Evolutionary conservation across 2,797 vertebrate species (phyloP).

Genomic region (Coregonus sp.): DNA sequence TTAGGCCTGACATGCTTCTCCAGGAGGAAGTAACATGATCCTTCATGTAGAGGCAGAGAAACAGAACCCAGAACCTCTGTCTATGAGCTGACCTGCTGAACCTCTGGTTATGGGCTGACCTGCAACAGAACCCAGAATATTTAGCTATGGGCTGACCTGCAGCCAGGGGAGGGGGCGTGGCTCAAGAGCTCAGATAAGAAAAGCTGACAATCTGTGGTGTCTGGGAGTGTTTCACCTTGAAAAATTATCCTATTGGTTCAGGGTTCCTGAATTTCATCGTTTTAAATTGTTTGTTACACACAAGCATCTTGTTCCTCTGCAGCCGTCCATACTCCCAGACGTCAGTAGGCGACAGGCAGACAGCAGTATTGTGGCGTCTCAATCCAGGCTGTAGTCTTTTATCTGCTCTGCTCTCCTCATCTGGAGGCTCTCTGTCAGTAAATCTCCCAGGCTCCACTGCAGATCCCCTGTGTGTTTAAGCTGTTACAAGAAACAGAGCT

Average conservation of each 20-base stretch:
- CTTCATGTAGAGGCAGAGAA: conserved; percentile 83
- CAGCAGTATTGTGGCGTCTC: conserved; percentile 73
- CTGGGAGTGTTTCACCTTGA: too few relatives aligned
- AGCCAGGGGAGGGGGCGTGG: not conserved
- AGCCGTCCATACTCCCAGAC: conserved; percentile 55
- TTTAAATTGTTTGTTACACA: conserved; percentile 18
- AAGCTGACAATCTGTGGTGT: conserved; percentile 67
- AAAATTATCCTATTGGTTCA: not conserved
- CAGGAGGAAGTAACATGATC: conserved; percentile 83
- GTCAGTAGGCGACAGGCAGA: conserved; percentile 61
- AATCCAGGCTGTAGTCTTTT: conserved; percentile 76
- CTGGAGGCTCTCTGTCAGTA: conserved; percentile 77
- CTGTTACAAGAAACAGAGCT: conserved; percentile 78
- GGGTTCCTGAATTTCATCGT: too few relatives aligned
- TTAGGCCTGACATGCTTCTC: conserved; percentile 86
- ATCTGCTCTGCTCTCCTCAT: conserved; percentile 75
- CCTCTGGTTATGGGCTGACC: not conserved
- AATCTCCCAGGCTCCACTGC: conserved; percentile 72
- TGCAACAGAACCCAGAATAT: not conserved
- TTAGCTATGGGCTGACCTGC: not conserved
- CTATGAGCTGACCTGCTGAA: conserved; percentile 47
- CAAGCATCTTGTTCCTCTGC: conserved; percentile 52
- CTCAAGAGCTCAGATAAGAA: conserved; percentile 75
- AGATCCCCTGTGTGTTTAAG: conserved; percentile 69
- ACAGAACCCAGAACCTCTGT: conserved; percentile 78